Base-by-base conservation (phyloP, 2,888 invertebrate species). In the Sesia apiformis region DNA sequence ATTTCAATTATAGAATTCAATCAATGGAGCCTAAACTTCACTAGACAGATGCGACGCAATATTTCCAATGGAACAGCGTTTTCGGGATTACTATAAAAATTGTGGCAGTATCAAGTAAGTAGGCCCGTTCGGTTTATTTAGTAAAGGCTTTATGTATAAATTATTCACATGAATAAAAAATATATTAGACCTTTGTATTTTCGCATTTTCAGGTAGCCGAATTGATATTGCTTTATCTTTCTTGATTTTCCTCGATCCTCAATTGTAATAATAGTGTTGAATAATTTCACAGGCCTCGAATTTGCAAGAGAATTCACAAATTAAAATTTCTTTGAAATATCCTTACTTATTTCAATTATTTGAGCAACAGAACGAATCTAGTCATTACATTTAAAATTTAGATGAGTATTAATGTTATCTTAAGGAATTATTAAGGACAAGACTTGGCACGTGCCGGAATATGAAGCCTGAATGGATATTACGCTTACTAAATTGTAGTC, bases 401-500 rank as follows among this genome's bases (percentile, higher is more conserved):
- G 41, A 42, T 49, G 40, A 52, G 54, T 55, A 8, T 53, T 55
- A 53, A 52, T 55, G 53, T 57, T 46, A 7, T 46, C 23, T 46
- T 46, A 46, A 46, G 46, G 4, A 46, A 46, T 46, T 46, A 46
- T 8, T 54, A 42, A 53, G 46, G 51, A 56, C 53, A 52, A 56
- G 57, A 58, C 56, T 57, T 56, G 42, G 52, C 43, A 57, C 57
- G 55, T 49, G 52, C 64, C 70, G 67, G 62, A 61, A 62, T 54
- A 61, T 68, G 58, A 75, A 74, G 78, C 82, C 81, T 81, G 76
- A 81, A 73, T 68, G 76, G 78, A 76, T 72, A 78, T 75, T 83
- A 85, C 84, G 84, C 84, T 84, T 84, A 85, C 70, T 83, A 83
- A 62, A 64, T 64, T 62, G 63, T 60, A 63, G 59, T 63, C 55